Evolutionary conservation across 2,888 invertebrate genomes (phyloP).

Genomic region (Mycalesis mineus): DNA sequence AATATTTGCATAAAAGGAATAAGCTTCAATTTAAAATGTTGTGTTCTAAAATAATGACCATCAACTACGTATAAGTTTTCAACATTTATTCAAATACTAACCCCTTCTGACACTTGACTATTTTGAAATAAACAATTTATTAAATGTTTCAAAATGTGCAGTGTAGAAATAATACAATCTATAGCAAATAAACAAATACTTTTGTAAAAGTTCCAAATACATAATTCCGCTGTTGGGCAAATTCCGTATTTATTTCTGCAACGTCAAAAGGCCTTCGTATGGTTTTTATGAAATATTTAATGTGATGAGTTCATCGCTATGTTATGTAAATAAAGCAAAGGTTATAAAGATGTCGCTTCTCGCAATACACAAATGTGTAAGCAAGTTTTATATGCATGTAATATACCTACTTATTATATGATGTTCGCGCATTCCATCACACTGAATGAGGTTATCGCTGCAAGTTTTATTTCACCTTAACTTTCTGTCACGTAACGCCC

Average conservation of each 20-base stretch:
- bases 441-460: too few relatives aligned
- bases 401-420: too few relatives aligned
- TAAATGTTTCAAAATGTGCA: background rate
- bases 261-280: background rate
- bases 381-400: background rate
- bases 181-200: conserved; percentile 4
- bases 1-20: too few relatives aligned
- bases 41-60: too few relatives aligned
- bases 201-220: conserved; percentile 23
- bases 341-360: conserved; percentile 13
- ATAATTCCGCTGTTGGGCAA: conserved; percentile 17
- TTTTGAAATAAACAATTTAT: background rate
- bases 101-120: background rate
- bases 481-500: background rate
- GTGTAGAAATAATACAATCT: conserved; percentile 7
- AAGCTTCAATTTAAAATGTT: too few relatives aligned
- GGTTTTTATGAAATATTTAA: conserved; percentile 18
- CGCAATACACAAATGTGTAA: conserved; percentile 5
- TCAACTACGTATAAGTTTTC: too few relatives aligned
- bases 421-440: too few relatives aligned
- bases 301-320: conserved; percentile 17
- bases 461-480: background rate
- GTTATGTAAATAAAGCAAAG: conserved; percentile 15
- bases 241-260: conserved; percentile 18
- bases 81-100: too few relatives aligned